Conservation (phyloP, 1,140 invertebrate species). For the Drosophila hydei region DNA sequence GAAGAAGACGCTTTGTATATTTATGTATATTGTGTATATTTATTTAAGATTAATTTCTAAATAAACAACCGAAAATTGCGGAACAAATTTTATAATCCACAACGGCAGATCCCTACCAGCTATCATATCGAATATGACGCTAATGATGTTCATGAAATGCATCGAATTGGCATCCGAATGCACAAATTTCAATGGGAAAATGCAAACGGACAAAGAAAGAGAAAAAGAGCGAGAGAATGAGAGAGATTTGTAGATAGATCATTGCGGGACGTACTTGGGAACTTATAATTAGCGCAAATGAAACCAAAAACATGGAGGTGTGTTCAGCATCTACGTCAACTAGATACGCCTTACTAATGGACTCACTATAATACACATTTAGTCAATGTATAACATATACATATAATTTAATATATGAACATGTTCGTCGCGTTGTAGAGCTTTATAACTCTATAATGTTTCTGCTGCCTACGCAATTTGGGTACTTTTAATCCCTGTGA, state of each 20-base stretch:
- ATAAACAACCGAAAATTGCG: conserved; percentile 54
- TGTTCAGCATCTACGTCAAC: conserved; percentile 28
- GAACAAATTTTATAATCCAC: conserved; percentile 53
- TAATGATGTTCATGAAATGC: conserved; percentile 73
- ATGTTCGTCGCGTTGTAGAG: not conserved
- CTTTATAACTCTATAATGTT: conserved; percentile 13
- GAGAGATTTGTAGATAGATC: conserved; percentile 6
- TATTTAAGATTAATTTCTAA: conserved; percentile 25
- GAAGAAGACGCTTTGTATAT: conserved; percentile 1
- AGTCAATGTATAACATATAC: not conserved
- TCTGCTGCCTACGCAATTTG: conserved; percentile 16
- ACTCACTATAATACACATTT: conserved; percentile 2
- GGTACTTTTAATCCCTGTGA: conserved; percentile 35
- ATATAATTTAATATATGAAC: not conserved
- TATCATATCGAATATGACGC: conserved; percentile 66
- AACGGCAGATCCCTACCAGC: conserved; percentile 37
- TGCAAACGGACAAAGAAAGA: not conserved
- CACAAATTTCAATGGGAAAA: conserved; percentile 1
- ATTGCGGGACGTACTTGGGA: conserved; percentile 9
- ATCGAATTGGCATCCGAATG: conserved; percentile 58
- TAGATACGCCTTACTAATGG: conserved; percentile 26
- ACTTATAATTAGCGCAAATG: conserved; percentile 45
- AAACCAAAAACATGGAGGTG: conserved; percentile 31
- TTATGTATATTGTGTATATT: not conserved
- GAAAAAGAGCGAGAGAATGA: not conserved